Conservation (phyloP, 2,888 invertebrate species). For the Coenonympha glycerion region DNA sequence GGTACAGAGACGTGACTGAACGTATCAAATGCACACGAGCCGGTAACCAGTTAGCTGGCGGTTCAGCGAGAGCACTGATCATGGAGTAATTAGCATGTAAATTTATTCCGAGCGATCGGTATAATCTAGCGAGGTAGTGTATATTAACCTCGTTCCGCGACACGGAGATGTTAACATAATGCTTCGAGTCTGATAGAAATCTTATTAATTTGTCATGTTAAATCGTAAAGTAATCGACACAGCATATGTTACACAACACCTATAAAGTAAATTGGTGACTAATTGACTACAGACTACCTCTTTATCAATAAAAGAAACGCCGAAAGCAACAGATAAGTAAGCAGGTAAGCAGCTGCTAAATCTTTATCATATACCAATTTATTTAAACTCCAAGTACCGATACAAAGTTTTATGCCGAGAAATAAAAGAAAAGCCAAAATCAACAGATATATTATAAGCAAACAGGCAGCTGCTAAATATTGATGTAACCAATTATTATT, state of each 20-base stretch:
- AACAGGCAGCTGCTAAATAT: too few relatives aligned
- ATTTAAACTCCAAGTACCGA: too few relatives aligned
- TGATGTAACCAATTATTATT: too few relatives aligned
- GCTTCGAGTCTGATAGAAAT: slow-evolving; percentile 47
- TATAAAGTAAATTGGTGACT: not conserved
- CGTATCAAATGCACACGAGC: slow-evolving; percentile 49
- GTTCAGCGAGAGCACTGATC: slow-evolving; percentile 62
- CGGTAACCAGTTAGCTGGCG: slow-evolving; percentile 53
- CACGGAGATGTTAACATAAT: slow-evolving; percentile 54
- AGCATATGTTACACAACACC: slow-evolving; percentile 4
- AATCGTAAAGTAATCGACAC: slow-evolving; percentile 30
- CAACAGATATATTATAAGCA: too few relatives aligned
- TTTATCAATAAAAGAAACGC: too few relatives aligned
- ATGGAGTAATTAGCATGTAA: slow-evolving; percentile 65
- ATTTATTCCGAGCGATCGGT: slow-evolving; percentile 69
- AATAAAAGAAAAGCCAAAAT: too few relatives aligned
- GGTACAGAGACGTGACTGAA: too few relatives aligned
- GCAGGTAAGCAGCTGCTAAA: too few relatives aligned
- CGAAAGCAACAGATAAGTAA: too few relatives aligned
- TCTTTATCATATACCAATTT: too few relatives aligned
- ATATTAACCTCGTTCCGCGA: slow-evolving; percentile 66
- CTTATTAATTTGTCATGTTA: slow-evolving; percentile 39
- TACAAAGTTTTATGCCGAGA: too few relatives aligned
- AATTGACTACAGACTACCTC: too few relatives aligned
- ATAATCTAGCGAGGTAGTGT: slow-evolving; percentile 58